Evolutionary conservation across 2,797 vertebrate species (phyloP), one percentile per base, ranked within the genome.

Genomic region (Parambassis ranga): DNA sequence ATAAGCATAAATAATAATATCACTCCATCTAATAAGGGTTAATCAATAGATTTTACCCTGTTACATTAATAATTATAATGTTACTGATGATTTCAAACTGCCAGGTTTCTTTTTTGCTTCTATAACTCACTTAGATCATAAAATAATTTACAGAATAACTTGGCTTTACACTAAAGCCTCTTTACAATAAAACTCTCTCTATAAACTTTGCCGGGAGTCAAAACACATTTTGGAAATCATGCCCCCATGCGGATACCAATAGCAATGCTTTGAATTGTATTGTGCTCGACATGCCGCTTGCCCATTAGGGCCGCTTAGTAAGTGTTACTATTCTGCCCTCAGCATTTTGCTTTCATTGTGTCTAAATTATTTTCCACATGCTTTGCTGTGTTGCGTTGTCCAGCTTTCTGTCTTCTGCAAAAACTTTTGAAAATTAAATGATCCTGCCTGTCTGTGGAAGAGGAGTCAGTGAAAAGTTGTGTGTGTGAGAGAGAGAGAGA

Each of bases 161-260:
- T 6, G 15, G 36, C 9, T 55, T 32, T 4, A 48, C 15, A 15
- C 7, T 37, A 11, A 65, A 42, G 0, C 1, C 3, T 3, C 5
- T 4, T 35, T 31, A 1, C 4, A 55, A 6, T 35, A 0, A 16
- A 4, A 10, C 4, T 32, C 7, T 50, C 10, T 1, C 6, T 8
- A 0, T 1, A 26, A 9, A 30, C 7, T 26, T 38, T 1, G 1
- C 2, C 7, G 8, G 2, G 1, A 1, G 3, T 4, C 2, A 15
- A 38, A 41, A 6, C 7, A n/a, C 44, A 32, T 1, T 74, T 73
- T 77, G 44, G 59, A 83, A 90, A 90, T 36, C 14, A 51, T 58
- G 86, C 89, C 89, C 65, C 72, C 89, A 70, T 60, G 88, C 75
- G 89, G 82, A 32, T 62, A 42, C 16, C 69, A 68, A 30, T 22